phyloP scores from a whole-genome alignment of 2,888 invertebrate species.

The Plagodis pulveraria region DNA sequence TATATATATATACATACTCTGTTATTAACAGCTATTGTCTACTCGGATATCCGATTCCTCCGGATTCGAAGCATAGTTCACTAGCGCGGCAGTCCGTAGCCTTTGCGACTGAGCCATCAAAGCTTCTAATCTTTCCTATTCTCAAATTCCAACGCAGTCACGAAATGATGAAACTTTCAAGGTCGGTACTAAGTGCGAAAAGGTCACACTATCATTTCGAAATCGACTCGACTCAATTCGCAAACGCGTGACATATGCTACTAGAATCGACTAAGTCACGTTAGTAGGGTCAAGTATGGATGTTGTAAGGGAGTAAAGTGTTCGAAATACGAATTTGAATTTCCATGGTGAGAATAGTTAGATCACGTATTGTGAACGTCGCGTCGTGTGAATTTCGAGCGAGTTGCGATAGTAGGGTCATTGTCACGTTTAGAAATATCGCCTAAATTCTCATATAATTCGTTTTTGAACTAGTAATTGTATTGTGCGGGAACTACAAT shows the following conservation, averaged over 20 bases:
- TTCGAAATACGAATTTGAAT: conserved; percentile 14
- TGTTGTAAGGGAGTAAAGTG: conserved; percentile 19
- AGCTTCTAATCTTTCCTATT: conserved; percentile 7
- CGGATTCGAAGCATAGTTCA: no score
- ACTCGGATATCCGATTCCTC: no score
- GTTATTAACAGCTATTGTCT: no score
- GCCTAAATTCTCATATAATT: conserved; percentile 20
- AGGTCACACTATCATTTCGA: conserved; percentile 33
- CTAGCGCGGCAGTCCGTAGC: no score
- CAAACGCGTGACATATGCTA: conserved; percentile 19
- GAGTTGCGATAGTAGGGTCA: conserved; percentile 26
- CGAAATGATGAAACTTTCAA: conserved; percentile 30
- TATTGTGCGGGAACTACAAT: conserved; percentile 13
- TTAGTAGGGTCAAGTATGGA: conserved; percentile 29
- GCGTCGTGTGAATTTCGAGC: conserved; percentile 23
- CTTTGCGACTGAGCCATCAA: no score
- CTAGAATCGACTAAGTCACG: conserved; percentile 26
- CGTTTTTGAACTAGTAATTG: conserved; percentile 19
- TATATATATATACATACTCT: no score
- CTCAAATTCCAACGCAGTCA: conserved; percentile 28
- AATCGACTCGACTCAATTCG: conserved; percentile 30
- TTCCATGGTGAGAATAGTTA: conserved; percentile 10
- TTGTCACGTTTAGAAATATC: conserved; percentile 17
- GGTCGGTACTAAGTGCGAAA: conserved; percentile 22
- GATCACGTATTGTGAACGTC: conserved; percentile 23